Percentiles rank a stretch among this genome's conserved stretches.
Conservation (phyloP, 2,113 vertebrate species). For the Pterocles gutturalis region DNA sequence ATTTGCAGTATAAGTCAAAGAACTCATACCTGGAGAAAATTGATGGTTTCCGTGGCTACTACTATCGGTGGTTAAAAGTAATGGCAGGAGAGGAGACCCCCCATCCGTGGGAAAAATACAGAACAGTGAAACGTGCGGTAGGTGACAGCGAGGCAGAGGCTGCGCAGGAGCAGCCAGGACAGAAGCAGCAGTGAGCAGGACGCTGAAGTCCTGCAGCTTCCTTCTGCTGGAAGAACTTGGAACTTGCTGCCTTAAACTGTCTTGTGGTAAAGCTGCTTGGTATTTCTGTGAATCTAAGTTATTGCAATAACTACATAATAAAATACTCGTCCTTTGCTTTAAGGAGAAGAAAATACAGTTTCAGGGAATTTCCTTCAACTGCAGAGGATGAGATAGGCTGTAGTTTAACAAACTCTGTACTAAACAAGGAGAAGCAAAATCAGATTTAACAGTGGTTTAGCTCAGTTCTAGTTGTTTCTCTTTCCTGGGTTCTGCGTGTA, state of each 20-base stretch:
- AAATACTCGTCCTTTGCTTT: not conserved
- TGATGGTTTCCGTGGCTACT: slow-evolving; percentile 93
- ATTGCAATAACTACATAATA: not conserved
- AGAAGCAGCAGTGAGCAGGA: not conserved
- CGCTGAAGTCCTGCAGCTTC: not conserved
- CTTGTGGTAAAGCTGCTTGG: not conserved
- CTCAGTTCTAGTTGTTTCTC: not conserved
- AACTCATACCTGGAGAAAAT: slow-evolving; percentile 92
- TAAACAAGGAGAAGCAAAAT: not conserved
- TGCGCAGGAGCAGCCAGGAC: not conserved
- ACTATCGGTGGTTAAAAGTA: slow-evolving; percentile 87
- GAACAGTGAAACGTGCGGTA: not conserved
- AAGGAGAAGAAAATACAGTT: not conserved
- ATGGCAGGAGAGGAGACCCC: slow-evolving; percentile 85
- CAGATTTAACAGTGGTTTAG: not conserved
- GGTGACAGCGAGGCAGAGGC: not conserved
- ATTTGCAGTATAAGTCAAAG: slow-evolving; percentile 86
- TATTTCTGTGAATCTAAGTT: not conserved
- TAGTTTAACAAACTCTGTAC: not conserved
- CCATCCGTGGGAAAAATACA: slow-evolving; percentile 85
- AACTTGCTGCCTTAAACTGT: not conserved
- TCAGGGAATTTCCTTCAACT: not conserved
- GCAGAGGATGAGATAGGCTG: not conserved
- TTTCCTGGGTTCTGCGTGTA: not conserved
- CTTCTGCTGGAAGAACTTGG: not conserved